A percentile compares a stretch with the other conserved stretches of the same genome.
phyloP scores from a whole-genome alignment of 1,140 invertebrate genomes.

The Neelides sp. region DNA sequence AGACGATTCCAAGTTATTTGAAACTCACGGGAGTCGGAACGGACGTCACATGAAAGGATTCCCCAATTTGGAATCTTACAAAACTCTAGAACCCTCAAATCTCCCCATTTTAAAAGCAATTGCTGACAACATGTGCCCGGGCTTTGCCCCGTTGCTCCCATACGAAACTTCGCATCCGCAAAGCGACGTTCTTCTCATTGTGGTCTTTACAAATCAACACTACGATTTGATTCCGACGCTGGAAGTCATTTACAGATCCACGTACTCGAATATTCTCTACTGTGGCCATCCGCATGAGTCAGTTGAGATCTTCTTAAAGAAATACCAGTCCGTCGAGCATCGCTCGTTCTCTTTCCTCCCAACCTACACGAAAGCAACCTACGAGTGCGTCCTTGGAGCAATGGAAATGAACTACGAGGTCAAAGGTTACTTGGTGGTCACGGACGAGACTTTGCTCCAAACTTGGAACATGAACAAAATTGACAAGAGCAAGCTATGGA shows the following conservation, averaged over 20 bases:
- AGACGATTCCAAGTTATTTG: neutral
- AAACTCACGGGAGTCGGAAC: slow-evolving; percentile 1
- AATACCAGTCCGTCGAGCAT: slow-evolving; percentile 32
- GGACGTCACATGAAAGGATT: neutral
- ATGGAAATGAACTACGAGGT: slow-evolving; percentile 36
- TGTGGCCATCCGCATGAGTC: slow-evolving; percentile 34
- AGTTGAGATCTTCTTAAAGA: slow-evolving; percentile 32
- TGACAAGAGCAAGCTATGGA: slow-evolving; percentile 32
- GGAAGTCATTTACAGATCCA: slow-evolving; percentile 33
- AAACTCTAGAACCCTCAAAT: slow-evolving; percentile 2
- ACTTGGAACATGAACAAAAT: slow-evolving; percentile 31
- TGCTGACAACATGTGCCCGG: slow-evolving; percentile 32
- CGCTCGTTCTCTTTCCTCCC: slow-evolving; percentile 34
- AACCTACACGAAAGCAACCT: slow-evolving; percentile 32
- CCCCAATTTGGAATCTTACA: too few species aligned
- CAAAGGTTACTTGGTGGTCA: slow-evolving; percentile 34
- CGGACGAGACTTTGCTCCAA: slow-evolving; percentile 33
- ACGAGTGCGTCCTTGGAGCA: slow-evolving; percentile 35
- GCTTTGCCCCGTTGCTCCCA: slow-evolving; percentile 31
- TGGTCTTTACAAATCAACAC: slow-evolving; percentile 34
- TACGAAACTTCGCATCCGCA: slow-evolving; percentile 22
- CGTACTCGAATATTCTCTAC: slow-evolving; percentile 36
- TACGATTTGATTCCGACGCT: slow-evolving; percentile 35
- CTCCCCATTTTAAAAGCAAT: slow-evolving; percentile 32
- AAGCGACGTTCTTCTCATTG: slow-evolving; percentile 32